phyloP scores from a whole-genome alignment of 2,888 invertebrate species.

The Smittia sp. region DNA sequence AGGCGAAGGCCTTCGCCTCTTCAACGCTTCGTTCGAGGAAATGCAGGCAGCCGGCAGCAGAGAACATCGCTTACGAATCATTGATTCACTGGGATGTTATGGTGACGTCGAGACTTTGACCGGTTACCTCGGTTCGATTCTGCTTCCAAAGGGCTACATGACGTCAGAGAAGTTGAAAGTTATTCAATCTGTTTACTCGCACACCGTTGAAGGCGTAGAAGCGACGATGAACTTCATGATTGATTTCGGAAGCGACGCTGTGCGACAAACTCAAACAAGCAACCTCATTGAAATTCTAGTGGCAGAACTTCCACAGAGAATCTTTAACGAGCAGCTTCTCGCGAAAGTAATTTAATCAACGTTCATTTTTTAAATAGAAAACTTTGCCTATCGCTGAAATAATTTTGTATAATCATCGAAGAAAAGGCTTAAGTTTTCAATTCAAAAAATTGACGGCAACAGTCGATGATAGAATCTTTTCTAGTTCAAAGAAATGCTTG shows the following conservation, averaged over 20 bases:
- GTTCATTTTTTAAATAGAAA: no score
- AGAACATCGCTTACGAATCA: background rate
- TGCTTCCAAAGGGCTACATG: no score
- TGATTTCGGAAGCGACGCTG: background rate
- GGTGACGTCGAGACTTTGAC: background rate
- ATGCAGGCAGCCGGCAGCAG: background rate
- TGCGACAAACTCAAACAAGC: background rate
- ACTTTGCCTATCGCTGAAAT: no score
- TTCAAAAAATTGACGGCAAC: no score
- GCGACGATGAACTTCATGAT: background rate
- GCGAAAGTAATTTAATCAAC: background rate
- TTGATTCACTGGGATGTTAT: constrained; percentile 4
- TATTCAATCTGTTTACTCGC: background rate
- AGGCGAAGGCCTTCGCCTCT: background rate
- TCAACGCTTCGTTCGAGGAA: background rate
- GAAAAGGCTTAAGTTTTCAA: no score
- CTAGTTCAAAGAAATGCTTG: background rate
- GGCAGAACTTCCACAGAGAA: background rate
- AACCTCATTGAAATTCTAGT: background rate
- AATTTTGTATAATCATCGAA: no score
- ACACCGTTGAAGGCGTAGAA: background rate
- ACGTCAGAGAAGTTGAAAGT: no score
- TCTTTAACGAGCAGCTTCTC: background rate
- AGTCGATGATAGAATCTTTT: no score
- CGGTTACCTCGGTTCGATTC: background rate